phyloP scores from a whole-genome alignment of 1,140 invertebrate genomes.

The Drosophila kohkoa region DNA sequence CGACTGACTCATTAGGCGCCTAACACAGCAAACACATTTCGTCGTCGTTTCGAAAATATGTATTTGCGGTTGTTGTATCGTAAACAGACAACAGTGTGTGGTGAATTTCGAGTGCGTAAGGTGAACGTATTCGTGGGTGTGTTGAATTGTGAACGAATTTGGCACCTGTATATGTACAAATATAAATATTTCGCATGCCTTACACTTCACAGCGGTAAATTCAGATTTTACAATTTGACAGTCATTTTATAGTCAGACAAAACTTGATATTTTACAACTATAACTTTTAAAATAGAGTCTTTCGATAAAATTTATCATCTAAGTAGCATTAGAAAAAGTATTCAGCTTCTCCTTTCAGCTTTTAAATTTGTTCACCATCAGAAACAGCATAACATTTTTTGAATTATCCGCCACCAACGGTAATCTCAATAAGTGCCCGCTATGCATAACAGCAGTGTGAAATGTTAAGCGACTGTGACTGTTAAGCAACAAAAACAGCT shows the following conservation, averaged over 20 bases:
- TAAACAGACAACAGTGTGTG: slow-evolving; percentile 45
- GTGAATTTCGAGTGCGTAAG: slow-evolving; percentile 67
- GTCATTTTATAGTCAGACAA: no score
- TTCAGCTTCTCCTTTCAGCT: no score
- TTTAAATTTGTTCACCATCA: background rate
- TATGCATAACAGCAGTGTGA: background rate
- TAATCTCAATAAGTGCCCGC: background rate
- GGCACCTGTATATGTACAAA: slow-evolving; percentile 49
- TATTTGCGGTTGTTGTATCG: slow-evolving; percentile 50
- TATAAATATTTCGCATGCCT: background rate
- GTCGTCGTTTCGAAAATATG: slow-evolving; percentile 46
- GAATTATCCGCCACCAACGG: background rate
- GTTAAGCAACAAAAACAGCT: slow-evolving; percentile 19
- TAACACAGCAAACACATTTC: slow-evolving; percentile 45
- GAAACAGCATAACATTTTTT: background rate
- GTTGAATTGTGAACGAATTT: slow-evolving; percentile 36
- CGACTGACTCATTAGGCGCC: slow-evolving; percentile 63
- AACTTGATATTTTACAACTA: no score
- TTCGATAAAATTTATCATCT: no score
- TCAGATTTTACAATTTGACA: background rate
- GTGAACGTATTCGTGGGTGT: slow-evolving; percentile 38
- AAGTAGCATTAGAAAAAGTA: no score
- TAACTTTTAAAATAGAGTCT: no score
- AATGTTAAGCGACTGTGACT: background rate
- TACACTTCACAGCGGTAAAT: slow-evolving; percentile 11